Percentiles rank a stretch among this genome's conserved stretches.
These are phyloP conservation scores for Huso huso DNA, from an alignment of 2,797 vertebrate genomes.

Conservation along the genomic window DNA sequence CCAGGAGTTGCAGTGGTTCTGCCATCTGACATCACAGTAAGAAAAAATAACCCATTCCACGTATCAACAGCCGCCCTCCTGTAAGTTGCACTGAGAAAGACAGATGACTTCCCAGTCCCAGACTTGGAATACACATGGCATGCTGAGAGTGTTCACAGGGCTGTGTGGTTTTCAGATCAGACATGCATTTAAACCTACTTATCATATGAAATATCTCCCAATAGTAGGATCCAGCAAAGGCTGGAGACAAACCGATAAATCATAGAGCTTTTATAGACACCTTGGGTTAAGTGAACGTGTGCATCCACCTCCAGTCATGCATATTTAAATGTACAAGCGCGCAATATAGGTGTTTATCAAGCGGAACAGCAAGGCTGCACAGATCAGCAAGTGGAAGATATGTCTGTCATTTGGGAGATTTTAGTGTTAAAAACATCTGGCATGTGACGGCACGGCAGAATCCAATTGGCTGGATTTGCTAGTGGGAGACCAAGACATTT, in stretches of 20 bases:
- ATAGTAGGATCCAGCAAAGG: slow-evolving; percentile 35
- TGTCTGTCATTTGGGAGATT: slow-evolving; percentile 43
- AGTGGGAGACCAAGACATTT: neutral
- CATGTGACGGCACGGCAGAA: slow-evolving; percentile 32
- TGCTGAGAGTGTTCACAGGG: slow-evolving; percentile 36
- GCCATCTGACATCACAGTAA: no score
- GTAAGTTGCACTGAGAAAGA: no score
- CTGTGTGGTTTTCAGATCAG: slow-evolving; percentile 59
- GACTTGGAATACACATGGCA: no score
- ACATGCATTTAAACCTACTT: slow-evolving; percentile 42
- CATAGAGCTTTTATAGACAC: slow-evolving; percentile 41
- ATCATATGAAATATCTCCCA: slow-evolving; percentile 42
- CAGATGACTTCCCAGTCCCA: no score
- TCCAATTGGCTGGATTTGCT: slow-evolving; percentile 33
- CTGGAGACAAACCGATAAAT: slow-evolving; percentile 46
- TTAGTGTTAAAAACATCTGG: slow-evolving; percentile 44
- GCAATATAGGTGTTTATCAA: slow-evolving; percentile 41
- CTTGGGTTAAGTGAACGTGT: slow-evolving; percentile 51
- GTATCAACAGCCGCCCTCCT: no score
- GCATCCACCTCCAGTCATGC: slow-evolving; percentile 37
- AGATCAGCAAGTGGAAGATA: slow-evolving; percentile 27
- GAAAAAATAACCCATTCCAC: no score
- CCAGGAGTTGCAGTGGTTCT: no score
- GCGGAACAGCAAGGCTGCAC: slow-evolving; percentile 33
- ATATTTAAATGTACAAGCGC: slow-evolving; percentile 48